Conservation (phyloP, 2,113 vertebrate genomes). For the Hippoglossus stenolepis region DNA sequence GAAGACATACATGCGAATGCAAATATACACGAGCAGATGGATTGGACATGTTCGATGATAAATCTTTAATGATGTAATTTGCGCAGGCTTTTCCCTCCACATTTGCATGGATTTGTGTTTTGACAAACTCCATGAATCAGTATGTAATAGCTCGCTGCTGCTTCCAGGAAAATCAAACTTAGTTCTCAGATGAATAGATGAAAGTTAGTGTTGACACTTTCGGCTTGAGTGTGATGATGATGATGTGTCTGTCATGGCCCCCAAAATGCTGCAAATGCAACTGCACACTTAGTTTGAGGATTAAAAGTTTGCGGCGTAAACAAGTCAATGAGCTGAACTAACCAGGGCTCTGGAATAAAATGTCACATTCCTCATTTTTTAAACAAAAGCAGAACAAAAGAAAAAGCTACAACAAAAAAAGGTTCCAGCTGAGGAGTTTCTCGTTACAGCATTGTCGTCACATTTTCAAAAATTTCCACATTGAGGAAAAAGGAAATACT, state of each 20-base stretch:
- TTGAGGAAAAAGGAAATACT: slow-evolving; percentile 42
- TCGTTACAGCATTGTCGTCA: slow-evolving; percentile 24
- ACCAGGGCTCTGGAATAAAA: slow-evolving; percentile 12
- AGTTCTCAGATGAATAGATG: slow-evolving; percentile 27
- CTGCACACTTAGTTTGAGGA: slow-evolving; percentile 26
- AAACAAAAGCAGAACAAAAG: slow-evolving; percentile 24
- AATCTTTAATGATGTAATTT: slow-evolving; percentile 59
- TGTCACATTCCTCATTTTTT: slow-evolving; percentile 14
- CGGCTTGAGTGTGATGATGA: slow-evolving; percentile 23
- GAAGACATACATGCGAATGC: slow-evolving; percentile 29
- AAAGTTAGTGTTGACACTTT: slow-evolving; percentile 43
- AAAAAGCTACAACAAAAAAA: neutral
- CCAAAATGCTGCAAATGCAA: slow-evolving; percentile 13
- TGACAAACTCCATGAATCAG: slow-evolving; percentile 39
- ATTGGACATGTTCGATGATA: slow-evolving; percentile 40
- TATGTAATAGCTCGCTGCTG: slow-evolving; percentile 32
- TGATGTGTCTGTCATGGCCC: slow-evolving; percentile 29
- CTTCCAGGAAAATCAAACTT: slow-evolving; percentile 29
- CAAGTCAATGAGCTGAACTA: slow-evolving; percentile 42
- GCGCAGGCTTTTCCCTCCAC: slow-evolving; percentile 14
- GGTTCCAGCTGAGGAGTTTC: slow-evolving; percentile 24
- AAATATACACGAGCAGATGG: slow-evolving; percentile 35
- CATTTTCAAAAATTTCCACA: slow-evolving; percentile 38
- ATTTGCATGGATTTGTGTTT: slow-evolving; percentile 36
- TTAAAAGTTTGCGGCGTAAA: slow-evolving; percentile 47